Conservation (phyloP, 1,140 invertebrate genomes). For the Nasonia giraulti region DNA sequence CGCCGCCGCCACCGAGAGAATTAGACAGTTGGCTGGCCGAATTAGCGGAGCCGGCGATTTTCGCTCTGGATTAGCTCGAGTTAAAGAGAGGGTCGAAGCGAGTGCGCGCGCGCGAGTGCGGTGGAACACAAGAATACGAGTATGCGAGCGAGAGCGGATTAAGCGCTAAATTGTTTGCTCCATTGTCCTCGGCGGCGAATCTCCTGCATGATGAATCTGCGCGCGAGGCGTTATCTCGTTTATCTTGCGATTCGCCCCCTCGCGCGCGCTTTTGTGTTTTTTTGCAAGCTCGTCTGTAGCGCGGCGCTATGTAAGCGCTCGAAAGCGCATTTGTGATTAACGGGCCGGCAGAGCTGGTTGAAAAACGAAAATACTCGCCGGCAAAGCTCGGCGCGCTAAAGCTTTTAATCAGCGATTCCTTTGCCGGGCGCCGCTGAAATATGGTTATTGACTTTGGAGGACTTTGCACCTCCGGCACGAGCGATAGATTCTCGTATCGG, state of each 20-base stretch:
- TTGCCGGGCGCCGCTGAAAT: not conserved
- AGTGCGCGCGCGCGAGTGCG: not conserved
- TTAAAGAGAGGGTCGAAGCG: not conserved
- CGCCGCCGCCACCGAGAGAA: constrained; percentile 23
- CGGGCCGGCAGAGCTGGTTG: not conserved
- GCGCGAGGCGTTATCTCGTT: constrained; percentile 7
- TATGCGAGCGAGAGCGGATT: not conserved
- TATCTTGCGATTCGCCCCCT: constrained; percentile 8
- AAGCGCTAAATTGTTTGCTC: constrained; percentile 40
- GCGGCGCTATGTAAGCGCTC: not conserved
- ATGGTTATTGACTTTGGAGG: constrained; percentile 36
- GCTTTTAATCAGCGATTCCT: constrained; percentile 39
- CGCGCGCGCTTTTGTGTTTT: not conserved
- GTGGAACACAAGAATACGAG: not conserved
- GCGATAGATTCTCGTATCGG: no score
- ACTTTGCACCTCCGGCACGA: no score
- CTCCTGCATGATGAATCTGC: constrained; percentile 11
- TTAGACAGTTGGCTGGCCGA: constrained; percentile 34
- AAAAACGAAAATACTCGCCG: constrained; percentile 7
- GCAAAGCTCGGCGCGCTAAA: not conserved
- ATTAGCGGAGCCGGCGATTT: constrained; percentile 47
- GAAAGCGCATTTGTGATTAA: constrained; percentile 35
- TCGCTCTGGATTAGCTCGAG: constrained; percentile 41
- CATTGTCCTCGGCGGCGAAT: constrained; percentile 17
- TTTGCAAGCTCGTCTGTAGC: not conserved